Conservation (phyloP, 64 coral and sea anemone species). For the Porites lutea region DNA sequence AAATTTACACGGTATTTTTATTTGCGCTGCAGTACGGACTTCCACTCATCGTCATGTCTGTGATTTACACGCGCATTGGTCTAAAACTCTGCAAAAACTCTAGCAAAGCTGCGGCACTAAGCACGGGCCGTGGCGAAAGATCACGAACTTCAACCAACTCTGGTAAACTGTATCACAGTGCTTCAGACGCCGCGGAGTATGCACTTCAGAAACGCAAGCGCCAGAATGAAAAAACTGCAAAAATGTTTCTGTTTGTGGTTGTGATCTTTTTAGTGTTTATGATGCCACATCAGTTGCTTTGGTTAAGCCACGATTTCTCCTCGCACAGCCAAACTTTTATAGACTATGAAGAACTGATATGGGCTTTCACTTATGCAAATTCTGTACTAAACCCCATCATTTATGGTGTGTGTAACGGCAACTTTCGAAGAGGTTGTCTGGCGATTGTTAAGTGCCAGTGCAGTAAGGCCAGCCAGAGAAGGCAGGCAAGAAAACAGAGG, state of each 20-base stretch:
- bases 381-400: slow-evolving; percentile 80
- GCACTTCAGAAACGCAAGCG: slow-evolving; percentile 68
- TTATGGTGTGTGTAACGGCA: slow-evolving; percentile 81
- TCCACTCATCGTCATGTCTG: slow-evolving; percentile 75
- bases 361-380: slow-evolving; percentile 87
- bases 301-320: slow-evolving; percentile 70
- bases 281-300: slow-evolving; percentile 91
- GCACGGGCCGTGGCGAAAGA: not conserved
- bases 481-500: not conserved
- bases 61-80: slow-evolving; percentile 66
- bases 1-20: slow-evolving; percentile 78
- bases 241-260: slow-evolving; percentile 90
- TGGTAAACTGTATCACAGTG: not conserved
- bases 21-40: slow-evolving; percentile 83
- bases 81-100: slow-evolving; percentile 75
- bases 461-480: slow-evolving; percentile 44
- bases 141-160: not conserved
- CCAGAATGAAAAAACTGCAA: slow-evolving; percentile 82
- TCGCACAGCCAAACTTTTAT: slow-evolving; percentile 29
- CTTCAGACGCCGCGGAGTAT: not conserved
- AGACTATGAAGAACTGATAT: slow-evolving; percentile 46
- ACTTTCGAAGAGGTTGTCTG: slow-evolving; percentile 69
- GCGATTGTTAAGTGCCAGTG: slow-evolving; percentile 69
- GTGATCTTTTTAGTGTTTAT: slow-evolving; percentile 90
- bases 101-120: slow-evolving; percentile 54